These are phyloP conservation scores for Formicarius rufipectus DNA, from an alignment of 2,113 vertebrate genomes.

Conservation along the genomic window DNA sequence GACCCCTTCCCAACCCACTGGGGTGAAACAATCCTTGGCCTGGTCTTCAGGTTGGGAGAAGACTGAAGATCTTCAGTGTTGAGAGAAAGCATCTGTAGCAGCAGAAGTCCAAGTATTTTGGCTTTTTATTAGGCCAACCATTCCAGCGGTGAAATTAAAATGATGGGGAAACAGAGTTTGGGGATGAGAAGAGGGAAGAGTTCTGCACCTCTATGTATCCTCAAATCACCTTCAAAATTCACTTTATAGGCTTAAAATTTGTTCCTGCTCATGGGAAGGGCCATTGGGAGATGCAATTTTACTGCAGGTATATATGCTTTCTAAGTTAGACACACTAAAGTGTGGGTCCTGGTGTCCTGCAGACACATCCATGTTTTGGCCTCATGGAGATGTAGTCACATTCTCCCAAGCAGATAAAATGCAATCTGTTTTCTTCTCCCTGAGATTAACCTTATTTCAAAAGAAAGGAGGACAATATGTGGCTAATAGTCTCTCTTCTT, in stretches of 20 bases:
- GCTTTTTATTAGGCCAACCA: not conserved
- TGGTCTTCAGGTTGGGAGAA: not conserved
- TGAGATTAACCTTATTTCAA: not conserved
- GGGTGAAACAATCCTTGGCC: not conserved
- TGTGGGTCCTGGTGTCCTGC: not conserved
- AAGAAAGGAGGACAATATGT: not conserved
- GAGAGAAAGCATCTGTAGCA: not conserved
- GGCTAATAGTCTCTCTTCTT: not conserved
- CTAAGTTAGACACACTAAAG: not conserved
- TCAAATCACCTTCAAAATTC: not conserved
- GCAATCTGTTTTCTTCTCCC: not conserved
- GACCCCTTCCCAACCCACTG: not conserved
- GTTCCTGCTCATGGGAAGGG: not conserved
- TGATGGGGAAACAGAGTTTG: not conserved
- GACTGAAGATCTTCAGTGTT: not conserved
- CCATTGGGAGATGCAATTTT: not conserved
- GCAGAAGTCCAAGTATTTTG: not conserved
- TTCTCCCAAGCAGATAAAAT: not conserved
- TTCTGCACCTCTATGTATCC: not conserved
- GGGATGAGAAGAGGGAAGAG: not conserved
- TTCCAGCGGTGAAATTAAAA: not conserved
- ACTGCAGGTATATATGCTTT: not conserved
- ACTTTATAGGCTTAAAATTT: not conserved
- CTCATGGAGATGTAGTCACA: not conserved
- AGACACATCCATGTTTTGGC: not conserved